Evolutionary conservation across 2,797 vertebrate genomes (phyloP), one percentile per base, ranked within the genome.

Genomic region (Microctenopoma lineatum): DNA sequence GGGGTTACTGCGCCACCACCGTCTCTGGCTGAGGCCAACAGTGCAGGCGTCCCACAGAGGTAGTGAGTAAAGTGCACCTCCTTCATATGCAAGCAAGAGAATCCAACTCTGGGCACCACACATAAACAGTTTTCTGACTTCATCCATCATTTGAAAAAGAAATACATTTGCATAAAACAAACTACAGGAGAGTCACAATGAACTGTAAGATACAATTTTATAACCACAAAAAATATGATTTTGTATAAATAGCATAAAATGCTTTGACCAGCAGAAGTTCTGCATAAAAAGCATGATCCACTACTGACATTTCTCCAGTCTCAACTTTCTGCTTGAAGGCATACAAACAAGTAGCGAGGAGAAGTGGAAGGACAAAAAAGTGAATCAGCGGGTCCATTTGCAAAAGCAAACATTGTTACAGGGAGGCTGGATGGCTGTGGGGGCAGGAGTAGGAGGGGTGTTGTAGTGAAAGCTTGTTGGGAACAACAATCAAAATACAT

Each of bases 1-100:
- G 83, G 82, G 83, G 81, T 83, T 89, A 84, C 74, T 88, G 88
- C 87, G 85, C 91, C 89, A 66, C 86, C 70, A 84, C 73, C 51
- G 85, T 66, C 84, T 73, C 70, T 78, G 80, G 61, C 52, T 32
- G 15, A 21, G 18, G 18, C 47, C 0, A 54, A 18, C 63, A 66
- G 57, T 85, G 83, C 87, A 84, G 44, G 26, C 1, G n/a, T 5
- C 50, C 38, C 5, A 12, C 46, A 42, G 4, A 44, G 5, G 53
- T 51, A 4, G 16, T 8, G 9, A 69, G 27, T 56, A 0, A 14
- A 57, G 45, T 44, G 10, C 13, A 29, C 8, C 38, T 4, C 26
- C 36, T 53, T 12, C 6, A 21, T 34, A 32, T 32, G 4, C 7
- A 32, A 50, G 29, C 5, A 16, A 18, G 16, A 8, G 14, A 42